Conservation (phyloP, 2,888 invertebrate species). For the Conus canariensis region DNA sequence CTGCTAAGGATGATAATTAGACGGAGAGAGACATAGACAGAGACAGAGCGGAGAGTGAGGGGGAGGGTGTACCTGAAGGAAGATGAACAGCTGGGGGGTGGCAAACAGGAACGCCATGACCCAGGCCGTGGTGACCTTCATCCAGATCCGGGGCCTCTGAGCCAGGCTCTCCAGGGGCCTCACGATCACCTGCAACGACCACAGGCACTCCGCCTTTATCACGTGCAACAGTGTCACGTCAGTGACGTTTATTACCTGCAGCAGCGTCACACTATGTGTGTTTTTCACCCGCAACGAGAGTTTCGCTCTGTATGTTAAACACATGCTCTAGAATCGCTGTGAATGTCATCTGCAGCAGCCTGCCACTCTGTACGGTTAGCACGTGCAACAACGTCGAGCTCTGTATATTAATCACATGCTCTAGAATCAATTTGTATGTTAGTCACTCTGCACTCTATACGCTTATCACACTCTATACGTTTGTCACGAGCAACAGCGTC, state of each 20-base stretch:
- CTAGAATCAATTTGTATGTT: too few species aligned
- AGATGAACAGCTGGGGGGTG: conserved; percentile 79
- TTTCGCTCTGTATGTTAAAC: too few species aligned
- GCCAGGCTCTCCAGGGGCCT: conserved; percentile 76
- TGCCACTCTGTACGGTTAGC: too few species aligned
- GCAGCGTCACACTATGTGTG: too few species aligned
- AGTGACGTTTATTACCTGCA: not conserved
- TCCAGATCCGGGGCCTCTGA: conserved; percentile 69
- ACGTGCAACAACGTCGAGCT: too few species aligned
- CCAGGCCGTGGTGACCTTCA: conserved; percentile 78
- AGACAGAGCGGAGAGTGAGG: not conserved
- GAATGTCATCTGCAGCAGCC: too few species aligned
- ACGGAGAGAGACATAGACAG: not conserved
- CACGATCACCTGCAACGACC: conserved; percentile 73
- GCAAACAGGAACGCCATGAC: conserved; percentile 77
- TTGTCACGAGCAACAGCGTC: too few species aligned
- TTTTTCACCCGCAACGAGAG: too few species aligned
- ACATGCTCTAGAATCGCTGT: too few species aligned
- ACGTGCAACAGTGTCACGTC: not conserved
- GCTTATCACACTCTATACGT: too few species aligned
- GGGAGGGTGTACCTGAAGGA: conserved; percentile 70
- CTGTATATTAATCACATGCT: too few species aligned
- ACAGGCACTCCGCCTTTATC: not conserved
- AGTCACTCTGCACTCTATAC: too few species aligned
- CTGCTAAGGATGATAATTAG: not conserved